Conservation (phyloP, 2,797 vertebrate genomes). For the Linurgus olivaceus region DNA sequence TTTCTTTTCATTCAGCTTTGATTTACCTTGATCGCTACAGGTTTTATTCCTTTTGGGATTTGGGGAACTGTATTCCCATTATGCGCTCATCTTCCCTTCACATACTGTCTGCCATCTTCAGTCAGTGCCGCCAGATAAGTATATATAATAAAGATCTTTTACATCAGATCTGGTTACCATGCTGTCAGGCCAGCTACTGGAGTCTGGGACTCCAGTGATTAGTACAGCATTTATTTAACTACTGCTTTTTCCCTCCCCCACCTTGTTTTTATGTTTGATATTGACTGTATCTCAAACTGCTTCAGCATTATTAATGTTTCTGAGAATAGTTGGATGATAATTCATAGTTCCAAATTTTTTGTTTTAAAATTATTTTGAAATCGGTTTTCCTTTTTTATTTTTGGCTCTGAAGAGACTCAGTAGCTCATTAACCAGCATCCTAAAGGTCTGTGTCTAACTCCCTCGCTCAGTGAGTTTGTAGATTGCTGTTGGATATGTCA, state of each 20-base stretch:
- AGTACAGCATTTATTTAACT: background rate
- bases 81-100: background rate
- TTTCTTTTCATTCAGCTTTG: slow-evolving; percentile 23
- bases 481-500: background rate
- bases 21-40: slow-evolving; percentile 32
- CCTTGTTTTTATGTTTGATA: background rate
- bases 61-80: background rate
- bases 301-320: background rate
- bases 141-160: slow-evolving; percentile 14
- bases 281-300: background rate
- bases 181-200: background rate
- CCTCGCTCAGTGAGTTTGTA: background rate
- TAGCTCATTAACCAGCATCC: background rate
- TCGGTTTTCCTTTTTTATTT: background rate
- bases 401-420: background rate
- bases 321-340: background rate
- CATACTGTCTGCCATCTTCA: background rate
- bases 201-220: background rate
- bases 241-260: background rate
- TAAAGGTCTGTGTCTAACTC: background rate
- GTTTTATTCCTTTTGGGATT: slow-evolving; percentile 20
- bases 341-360: background rate
- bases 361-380: background rate
- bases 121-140: background rate
- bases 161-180: background rate